Evolutionary conservation across 2,113 vertebrate genomes (phyloP).

Genomic region (Carassius carassius): DNA sequence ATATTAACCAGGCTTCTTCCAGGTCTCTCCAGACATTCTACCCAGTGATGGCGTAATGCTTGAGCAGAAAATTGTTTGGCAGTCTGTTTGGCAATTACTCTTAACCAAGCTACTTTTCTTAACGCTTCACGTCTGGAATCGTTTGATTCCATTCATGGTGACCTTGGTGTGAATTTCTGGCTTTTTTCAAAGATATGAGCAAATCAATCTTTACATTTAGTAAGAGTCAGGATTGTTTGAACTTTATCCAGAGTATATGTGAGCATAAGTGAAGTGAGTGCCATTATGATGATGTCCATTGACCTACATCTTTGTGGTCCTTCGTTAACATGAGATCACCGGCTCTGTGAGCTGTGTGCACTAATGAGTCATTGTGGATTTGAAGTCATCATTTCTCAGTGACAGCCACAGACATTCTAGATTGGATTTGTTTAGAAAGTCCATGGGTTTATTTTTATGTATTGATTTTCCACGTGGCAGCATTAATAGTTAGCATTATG

Average conservation of each 20-base stretch:
- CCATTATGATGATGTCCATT: conserved; percentile 17
- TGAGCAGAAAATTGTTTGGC: conserved; percentile 13
- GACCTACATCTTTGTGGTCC: conserved; percentile 18
- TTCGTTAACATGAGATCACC: conserved; percentile 1
- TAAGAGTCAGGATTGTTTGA: neutral
- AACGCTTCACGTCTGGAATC: conserved; percentile 12
- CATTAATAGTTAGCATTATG: neutral
- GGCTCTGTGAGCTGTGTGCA: neutral
- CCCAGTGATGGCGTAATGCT: conserved; percentile 28
- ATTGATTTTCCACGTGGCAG: neutral
- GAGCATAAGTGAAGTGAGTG: neutral
- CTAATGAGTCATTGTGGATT: neutral
- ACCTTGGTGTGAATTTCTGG: conserved; percentile 5
- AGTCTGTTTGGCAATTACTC: conserved; percentile 3
- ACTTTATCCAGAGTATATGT: conserved; percentile 8
- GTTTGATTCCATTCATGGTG: conserved; percentile 1
- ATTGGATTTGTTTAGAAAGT: neutral
- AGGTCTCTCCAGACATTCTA: conserved; percentile 14
- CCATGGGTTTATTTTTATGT: neutral
- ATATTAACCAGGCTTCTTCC: conserved; percentile 3
- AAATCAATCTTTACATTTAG: neutral
- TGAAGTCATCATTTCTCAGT: neutral
- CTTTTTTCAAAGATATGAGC: conserved; percentile 6
- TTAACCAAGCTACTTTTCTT: neutral
- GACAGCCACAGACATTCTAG: neutral